phyloP scores from a whole-genome alignment of 2,797 vertebrate genomes.

The Sparidentex hasta region DNA sequence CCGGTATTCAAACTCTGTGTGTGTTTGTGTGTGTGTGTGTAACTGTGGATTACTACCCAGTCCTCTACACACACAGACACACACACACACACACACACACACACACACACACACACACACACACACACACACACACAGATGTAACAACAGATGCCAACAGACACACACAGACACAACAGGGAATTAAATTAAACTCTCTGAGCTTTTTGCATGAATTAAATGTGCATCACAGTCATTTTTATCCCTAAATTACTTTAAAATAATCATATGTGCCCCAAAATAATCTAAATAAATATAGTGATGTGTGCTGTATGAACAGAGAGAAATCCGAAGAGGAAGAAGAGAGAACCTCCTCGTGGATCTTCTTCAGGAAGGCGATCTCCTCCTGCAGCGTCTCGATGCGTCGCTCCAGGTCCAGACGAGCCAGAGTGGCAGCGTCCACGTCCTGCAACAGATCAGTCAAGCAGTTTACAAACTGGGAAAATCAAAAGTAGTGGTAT shows the following conservation, averaged over 20 bases:
- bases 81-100: not conserved
- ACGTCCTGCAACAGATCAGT: slow-evolving; percentile 87
- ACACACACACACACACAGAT: not conserved
- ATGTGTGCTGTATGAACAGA: not conserved
- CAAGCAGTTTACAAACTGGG: not conserved
- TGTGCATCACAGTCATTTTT: not conserved
- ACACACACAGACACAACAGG: not conserved
- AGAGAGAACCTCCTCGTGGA: slow-evolving; percentile 92
- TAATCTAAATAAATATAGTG: not conserved
- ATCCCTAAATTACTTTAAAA: not conserved
- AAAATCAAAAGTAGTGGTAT: not conserved
- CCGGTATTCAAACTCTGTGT: slow-evolving; percentile 16
- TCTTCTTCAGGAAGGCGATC: slow-evolving; percentile 97
- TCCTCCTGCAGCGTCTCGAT: slow-evolving; percentile 96
- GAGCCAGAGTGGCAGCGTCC: slow-evolving; percentile 93
- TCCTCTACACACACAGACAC: slow-evolving; percentile 6
- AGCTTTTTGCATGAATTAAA: not conserved
- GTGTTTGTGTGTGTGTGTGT: slow-evolving; percentile 22
- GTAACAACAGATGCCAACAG: not conserved
- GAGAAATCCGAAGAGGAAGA: not conserved
- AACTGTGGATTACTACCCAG: slow-evolving; percentile 1
- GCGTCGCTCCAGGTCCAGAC: slow-evolving; percentile 94
- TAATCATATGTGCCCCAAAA: no score
- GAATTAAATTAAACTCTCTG: not conserved
- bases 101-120: not conserved